These are phyloP conservation scores for Petrocephalus microphthalmus DNA, from an alignment of 2,113 vertebrate species.

Conservation along the genomic window DNA sequence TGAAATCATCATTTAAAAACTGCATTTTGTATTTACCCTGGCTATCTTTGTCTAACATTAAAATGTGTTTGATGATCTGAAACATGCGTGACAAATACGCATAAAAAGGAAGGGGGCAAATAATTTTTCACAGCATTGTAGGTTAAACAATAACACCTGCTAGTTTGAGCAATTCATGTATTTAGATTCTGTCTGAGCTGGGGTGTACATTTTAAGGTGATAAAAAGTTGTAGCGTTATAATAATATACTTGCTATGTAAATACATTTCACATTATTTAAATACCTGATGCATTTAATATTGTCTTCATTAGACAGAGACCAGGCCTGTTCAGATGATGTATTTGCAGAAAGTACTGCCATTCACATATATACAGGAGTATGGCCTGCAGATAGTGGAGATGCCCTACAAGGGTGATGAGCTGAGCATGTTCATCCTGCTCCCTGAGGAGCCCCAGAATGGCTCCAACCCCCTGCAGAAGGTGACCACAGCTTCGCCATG, in stretches of 20 bases:
- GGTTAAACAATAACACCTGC: background rate
- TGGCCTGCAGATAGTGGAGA: conserved; percentile 67
- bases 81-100: too few relatives aligned
- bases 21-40: too few relatives aligned
- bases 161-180: background rate
- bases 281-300: background rate
- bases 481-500: conserved; percentile 45
- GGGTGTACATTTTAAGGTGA: background rate
- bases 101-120: too few relatives aligned
- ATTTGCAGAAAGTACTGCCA: conserved; percentile 64
- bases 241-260: background rate
- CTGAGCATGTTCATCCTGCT: conserved; percentile 86
- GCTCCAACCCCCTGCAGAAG: conserved; percentile 67
- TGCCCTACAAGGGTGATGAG: conserved; percentile 68
- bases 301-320: conserved; percentile 61
- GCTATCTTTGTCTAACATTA: too few relatives aligned
- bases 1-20: too few relatives aligned
- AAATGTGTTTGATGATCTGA: too few relatives aligned
- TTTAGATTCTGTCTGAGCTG: background rate
- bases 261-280: background rate
- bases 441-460: conserved; percentile 61
- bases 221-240: background rate
- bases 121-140: too few relatives aligned
- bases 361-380: conserved; percentile 62
- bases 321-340: conserved; percentile 81